Evolutionary conservation across 2,797 vertebrate genomes (phyloP).

Genomic region (Bovichtus diacanthus): DNA sequence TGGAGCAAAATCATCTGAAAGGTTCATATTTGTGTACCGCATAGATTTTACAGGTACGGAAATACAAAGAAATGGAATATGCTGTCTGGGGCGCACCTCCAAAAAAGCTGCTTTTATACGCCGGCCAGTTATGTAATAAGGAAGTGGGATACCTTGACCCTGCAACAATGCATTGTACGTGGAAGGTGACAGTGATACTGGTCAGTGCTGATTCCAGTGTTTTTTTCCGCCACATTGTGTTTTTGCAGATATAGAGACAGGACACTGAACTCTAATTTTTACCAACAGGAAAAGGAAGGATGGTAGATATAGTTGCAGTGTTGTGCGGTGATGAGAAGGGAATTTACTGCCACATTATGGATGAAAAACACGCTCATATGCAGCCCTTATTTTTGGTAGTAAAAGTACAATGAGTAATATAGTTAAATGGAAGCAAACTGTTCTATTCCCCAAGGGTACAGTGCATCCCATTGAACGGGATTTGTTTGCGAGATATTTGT

Average conservation of each 20-base stretch:
- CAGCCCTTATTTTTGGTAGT: background rate
- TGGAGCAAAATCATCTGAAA: background rate
- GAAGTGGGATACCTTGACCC: constrained; percentile 1
- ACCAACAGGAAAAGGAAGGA: background rate
- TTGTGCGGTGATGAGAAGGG: background rate
- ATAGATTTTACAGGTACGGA: background rate
- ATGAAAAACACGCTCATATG: background rate
- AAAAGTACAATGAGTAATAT: background rate
- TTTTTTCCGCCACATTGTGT: background rate
- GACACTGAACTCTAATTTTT: constrained; percentile 1
- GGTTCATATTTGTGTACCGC: background rate
- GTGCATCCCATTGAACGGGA: background rate
- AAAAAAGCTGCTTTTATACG: background rate
- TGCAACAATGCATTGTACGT: background rate
- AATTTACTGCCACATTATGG: background rate
- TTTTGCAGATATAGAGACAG: constrained; percentile 1
- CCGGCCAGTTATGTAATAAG: constrained; percentile 5
- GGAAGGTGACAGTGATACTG: background rate
- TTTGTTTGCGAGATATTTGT: background rate
- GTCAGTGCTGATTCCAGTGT: background rate
- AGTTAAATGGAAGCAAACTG: background rate
- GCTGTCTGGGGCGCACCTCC: background rate
- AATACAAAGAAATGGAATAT: background rate
- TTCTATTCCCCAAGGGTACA: background rate
- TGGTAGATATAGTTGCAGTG: background rate